Percentiles rank a stretch among this genome's conserved stretches.
Evolutionary conservation across 2,113 vertebrate species (phyloP).

Genomic region (Paramormyrops kingsleyae): DNA sequence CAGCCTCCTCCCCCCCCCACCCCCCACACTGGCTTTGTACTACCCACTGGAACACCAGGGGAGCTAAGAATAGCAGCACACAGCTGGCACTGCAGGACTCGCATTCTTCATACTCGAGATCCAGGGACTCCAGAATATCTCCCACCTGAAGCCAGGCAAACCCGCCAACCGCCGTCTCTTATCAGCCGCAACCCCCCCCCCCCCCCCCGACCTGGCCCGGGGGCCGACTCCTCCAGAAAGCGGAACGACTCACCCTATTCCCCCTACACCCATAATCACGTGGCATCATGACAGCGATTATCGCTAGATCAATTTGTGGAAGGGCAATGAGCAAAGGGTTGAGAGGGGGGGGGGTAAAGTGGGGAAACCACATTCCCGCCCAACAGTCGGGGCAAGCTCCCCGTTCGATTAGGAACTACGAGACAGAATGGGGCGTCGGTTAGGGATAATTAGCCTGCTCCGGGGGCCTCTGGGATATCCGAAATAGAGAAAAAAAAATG

Average conservation of each 20-base stretch:
- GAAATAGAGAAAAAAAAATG: background rate
- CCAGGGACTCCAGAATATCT: constrained; percentile 51
- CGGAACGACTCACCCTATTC: constrained; percentile 10
- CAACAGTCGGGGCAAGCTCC: background rate
- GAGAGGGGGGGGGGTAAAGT: background rate
- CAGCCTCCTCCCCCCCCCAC: constrained; percentile 40
- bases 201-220: constrained; percentile 8
- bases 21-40: constrained; percentile 48
- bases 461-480: background rate
- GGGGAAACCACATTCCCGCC: background rate
- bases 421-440: background rate
- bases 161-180: background rate
- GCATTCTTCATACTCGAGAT: constrained; percentile 59
- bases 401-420: background rate
- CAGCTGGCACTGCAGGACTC: constrained; percentile 62
- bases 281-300: constrained; percentile 18
- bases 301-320: constrained; percentile 36
- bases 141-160: constrained; percentile 23
- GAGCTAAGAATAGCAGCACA: constrained; percentile 63
- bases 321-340: constrained; percentile 19
- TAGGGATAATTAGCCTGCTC: background rate
- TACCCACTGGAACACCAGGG: constrained; percentile 45
- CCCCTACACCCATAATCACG: constrained; percentile 23
- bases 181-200: constrained; percentile 1
- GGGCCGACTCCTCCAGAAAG: constrained; percentile 34